Evolutionary conservation across 1,140 invertebrate genomes (phyloP), one percentile per base, ranked within the genome.

Genomic region (Solenopsis fugax): DNA sequence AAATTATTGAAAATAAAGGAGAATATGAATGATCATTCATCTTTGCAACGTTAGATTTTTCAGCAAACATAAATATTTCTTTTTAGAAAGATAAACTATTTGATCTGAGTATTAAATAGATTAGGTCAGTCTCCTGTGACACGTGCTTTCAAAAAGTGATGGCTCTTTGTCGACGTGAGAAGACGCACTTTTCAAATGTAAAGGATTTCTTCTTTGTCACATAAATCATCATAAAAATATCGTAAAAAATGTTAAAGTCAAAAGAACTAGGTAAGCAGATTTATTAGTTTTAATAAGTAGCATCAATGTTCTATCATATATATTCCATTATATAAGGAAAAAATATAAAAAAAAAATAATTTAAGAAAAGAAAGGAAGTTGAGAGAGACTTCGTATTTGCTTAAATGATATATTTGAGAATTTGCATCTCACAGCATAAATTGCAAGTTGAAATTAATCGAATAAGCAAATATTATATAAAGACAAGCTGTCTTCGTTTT

Each of bases 21-120:
- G 29, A 29, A 29, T 29, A 29, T 29, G 2, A 29, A 29, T 29
- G 29, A 1, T 29, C 29, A 29, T 29, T 29, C 29, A 29, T 29
- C 29, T 29, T 29, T 29, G 5, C 24, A n/a, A 0, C 12, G 1
- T 21, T 45, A n/a, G n/a, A n/a, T n/a, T n/a, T 24, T 56, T 54
- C 29, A 54, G 1, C 34, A 37, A 67, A 18, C 29, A n/a, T n/a
- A 64, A 54, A 72, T 34, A 56, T 21, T n/a, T 6, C 16, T n/a
- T 4, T 37, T 37, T 56, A 41, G 0, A 56, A 41, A 69, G n/a
- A 48, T 50, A 56, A 29, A 29, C 29, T n/a, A 58, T 58, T 37
- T 75, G 21, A 75, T 7, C 34, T 58, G 9, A 41, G n/a, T 37
- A 73, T 73, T 54, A 41, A 75, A 29, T 75, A 75, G 5, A 73